phyloP scores from a whole-genome alignment of 2,888 invertebrate species.

The Oasisia sp. region DNA sequence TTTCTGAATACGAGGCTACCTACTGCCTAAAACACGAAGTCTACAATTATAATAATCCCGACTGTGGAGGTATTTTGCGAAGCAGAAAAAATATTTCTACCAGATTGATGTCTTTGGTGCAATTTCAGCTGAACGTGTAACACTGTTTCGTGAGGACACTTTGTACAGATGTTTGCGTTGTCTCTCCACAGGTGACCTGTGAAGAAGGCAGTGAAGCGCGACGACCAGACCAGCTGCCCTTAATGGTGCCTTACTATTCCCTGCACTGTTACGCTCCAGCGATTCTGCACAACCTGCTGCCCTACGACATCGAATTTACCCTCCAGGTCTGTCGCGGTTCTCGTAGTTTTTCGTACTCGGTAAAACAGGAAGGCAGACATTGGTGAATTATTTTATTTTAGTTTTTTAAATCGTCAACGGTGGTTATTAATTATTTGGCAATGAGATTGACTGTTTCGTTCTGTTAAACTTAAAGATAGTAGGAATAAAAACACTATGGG shows the following conservation, averaged over 20 bases:
- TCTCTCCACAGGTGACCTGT: slow-evolving; percentile 36
- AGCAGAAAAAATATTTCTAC: background rate
- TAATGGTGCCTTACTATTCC: slow-evolving; percentile 75
- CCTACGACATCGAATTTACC: slow-evolving; percentile 75
- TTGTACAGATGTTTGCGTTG: background rate
- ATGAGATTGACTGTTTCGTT: background rate
- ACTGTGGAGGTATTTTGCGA: background rate
- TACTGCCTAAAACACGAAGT: no score
- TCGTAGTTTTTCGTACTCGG: background rate
- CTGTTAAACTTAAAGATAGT: background rate
- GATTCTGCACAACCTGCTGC: slow-evolving; percentile 80
- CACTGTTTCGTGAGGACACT: background rate
- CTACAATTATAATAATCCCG: no score
- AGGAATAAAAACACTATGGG: no score
- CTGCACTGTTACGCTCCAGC: slow-evolving; percentile 80
- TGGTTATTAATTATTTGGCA: background rate
- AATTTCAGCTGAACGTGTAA: background rate
- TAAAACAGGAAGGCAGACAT: no score
- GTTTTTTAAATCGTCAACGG: no score
- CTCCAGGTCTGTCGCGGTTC: slow-evolving; percentile 54
- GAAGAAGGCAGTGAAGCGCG: slow-evolving; percentile 32
- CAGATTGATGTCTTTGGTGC: background rate
- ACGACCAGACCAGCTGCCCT: slow-evolving; percentile 41
- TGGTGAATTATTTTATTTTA: no score
- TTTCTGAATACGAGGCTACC: no score